These are phyloP conservation scores for Neomonachus schauinslandi DNA, from an alignment of 2,113 vertebrate genomes.

Conservation along the genomic window DNA sequence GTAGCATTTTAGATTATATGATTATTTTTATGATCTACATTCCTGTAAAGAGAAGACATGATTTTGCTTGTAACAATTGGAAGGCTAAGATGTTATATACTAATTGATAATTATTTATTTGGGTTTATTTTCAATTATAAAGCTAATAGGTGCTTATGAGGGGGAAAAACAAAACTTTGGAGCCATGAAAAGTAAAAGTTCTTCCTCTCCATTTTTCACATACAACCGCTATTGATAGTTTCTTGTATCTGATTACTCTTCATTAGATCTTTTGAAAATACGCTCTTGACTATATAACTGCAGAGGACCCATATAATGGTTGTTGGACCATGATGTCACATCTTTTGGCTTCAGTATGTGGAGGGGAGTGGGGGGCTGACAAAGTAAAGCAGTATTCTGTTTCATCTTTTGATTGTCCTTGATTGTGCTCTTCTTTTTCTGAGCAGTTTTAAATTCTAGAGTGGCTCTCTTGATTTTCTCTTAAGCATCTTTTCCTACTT, in stretches of 20 bases:
- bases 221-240: background rate
- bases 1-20: background rate
- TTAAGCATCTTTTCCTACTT: background rate
- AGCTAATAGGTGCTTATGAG: background rate
- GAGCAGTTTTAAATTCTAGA: background rate
- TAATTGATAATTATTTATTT: background rate
- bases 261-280: background rate
- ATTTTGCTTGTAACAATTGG: background rate
- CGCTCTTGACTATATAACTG: background rate
- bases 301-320: background rate
- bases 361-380: background rate
- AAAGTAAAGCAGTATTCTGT: background rate
- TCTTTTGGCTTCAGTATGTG: background rate
- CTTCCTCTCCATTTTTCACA: background rate
- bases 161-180: background rate
- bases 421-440: background rate
- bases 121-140: background rate
- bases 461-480: background rate
- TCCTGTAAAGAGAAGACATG: background rate
- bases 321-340: background rate
- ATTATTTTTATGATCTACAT: background rate
- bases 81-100: background rate
- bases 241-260: background rate
- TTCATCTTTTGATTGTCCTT: background rate
- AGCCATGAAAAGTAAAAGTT: background rate